Evolutionary conservation across 2,113 vertebrate genomes (phyloP), one percentile per base, ranked within the genome.

Genomic region (Psittacula cyanocephala): DNA sequence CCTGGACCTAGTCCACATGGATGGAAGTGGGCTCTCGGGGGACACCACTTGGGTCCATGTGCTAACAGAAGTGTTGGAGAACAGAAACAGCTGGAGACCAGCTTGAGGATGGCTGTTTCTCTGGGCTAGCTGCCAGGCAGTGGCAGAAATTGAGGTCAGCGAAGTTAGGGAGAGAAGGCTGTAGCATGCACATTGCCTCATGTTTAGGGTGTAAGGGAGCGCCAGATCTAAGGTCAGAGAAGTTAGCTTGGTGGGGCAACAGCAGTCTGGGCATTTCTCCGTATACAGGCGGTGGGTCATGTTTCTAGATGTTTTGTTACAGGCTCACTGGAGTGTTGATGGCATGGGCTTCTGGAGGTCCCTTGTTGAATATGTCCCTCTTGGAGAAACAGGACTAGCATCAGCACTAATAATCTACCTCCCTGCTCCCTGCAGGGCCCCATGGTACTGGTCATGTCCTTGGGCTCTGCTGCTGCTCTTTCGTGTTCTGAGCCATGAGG

Each of bases 41-140:
- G 22, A 16, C 22, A 43, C 0, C 9, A 11, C 19, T 43, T 18
- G 18, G 33, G 22, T 11, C 5, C 6, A 0, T 17, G 49, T 3
- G 20, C 37, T 3, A 23, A 24, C 69, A 75, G 33, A 55, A 33
- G 7, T 27, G 31, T 4, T 0, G 8, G 27, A 14, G 53, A 44
- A 15, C 53, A 74, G 44, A 17, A 64, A 17, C 31, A n/a, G 44
- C 2, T 72, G 79, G 76, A 68, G 29, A n/a, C 13, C 43, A 81
- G 23, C 29, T 60, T 62, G 60, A 47, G 37, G 18, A 12, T 19
- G 46, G 37, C 17, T 69, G 33, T 19, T 49, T 28, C 69, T 64
- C 75, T 33, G 83, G 25, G 33, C 22, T 27, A 2, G 4, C 23
- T 43, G 29, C 49, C 46, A 63, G 55, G 60, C 33, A 37, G 25